phyloP scores from a whole-genome alignment of 1,140 invertebrate genomes.

The Temnothorax longispinosus region DNA sequence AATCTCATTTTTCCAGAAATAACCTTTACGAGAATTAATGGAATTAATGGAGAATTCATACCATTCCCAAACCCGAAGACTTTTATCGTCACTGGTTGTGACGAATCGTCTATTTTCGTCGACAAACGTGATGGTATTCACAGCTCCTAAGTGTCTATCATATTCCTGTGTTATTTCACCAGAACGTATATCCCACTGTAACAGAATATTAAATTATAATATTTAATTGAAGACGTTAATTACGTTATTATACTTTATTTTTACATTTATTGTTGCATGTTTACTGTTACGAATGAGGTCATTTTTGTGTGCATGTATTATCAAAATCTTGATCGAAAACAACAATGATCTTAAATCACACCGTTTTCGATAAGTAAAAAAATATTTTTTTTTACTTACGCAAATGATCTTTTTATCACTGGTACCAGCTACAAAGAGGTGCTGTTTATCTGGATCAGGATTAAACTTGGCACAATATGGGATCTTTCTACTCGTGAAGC shows the following conservation, averaged over 20 bases:
- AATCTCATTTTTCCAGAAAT: background rate
- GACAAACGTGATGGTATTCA: constrained; percentile 99
- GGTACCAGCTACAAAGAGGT: constrained; percentile 99
- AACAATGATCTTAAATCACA: background rate
- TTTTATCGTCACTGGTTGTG: constrained; percentile 99
- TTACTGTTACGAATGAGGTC: background rate
- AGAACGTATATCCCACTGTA: constrained; percentile 97
- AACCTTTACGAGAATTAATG: background rate
- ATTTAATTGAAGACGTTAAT: background rate
- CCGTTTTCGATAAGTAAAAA: background rate
- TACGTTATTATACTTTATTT: constrained; percentile 44
- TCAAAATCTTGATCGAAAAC: background rate
- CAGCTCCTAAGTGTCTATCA: constrained; percentile 98
- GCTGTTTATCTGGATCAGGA: constrained; percentile 98
- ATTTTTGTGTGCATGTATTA: background rate
- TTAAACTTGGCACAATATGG: constrained; percentile 99
- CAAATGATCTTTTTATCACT: constrained; percentile 99
- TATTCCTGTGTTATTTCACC: constrained; percentile 99
- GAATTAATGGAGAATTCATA: constrained; percentile 78
- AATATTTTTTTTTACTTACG: constrained; percentile 88
- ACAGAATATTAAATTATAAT: constrained; percentile 60
- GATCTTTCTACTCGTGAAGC: constrained; percentile 97
- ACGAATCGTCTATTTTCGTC: constrained; percentile 99
- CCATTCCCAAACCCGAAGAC: constrained; percentile 99
- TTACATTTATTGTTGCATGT: constrained; percentile 14